These are phyloP conservation scores for Drosophila littoralis DNA, from an alignment of 1,140 invertebrate genomes.

Conservation along the genomic window DNA sequence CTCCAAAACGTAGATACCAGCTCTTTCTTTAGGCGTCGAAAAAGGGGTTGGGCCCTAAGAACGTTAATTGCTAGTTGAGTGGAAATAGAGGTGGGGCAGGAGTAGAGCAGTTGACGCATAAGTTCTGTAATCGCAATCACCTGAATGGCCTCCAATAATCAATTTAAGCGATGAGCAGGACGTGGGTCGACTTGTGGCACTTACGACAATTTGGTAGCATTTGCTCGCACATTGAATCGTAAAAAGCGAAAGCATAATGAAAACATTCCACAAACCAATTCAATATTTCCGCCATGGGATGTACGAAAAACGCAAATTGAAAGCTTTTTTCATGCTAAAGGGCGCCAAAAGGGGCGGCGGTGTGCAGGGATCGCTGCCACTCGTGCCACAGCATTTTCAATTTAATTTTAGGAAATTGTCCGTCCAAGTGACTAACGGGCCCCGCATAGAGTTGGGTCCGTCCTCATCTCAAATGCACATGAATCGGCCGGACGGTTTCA, in stretches of 20 bases:
- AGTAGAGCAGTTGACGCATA: background rate
- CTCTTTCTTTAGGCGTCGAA: background rate
- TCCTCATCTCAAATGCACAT: conserved; percentile 72
- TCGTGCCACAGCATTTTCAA: conserved; percentile 56
- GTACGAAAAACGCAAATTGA: conserved; percentile 43
- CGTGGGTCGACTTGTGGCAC: conserved; percentile 25
- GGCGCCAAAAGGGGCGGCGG: background rate
- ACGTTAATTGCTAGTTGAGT: conserved; percentile 36
- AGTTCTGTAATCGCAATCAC: conserved; percentile 29
- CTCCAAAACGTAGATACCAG: background rate
- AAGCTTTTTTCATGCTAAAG: conserved; percentile 41
- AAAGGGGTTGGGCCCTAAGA: too few species aligned
- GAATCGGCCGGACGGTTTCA: conserved; percentile 54
- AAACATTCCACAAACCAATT: conserved; percentile 78
- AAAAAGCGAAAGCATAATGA: conserved; percentile 56
- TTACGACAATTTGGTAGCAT: conserved; percentile 29
- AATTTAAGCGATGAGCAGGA: conserved; percentile 25
- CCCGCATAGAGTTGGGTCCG: background rate
- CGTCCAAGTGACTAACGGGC: conserved; percentile 13
- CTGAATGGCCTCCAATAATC: conserved; percentile 42
- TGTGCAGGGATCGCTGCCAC: conserved; percentile 1
- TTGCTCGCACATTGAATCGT: conserved; percentile 16
- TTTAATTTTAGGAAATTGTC: conserved; percentile 67
- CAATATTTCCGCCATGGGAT: conserved; percentile 66
- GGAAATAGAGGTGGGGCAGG: background rate